A percentile compares a stretch with the other conserved stretches of the same genome.
These are phyloP conservation scores for Macrostomum cliftonense DNA, from an alignment of 2,888 invertebrate species.

Conservation along the genomic window DNA sequence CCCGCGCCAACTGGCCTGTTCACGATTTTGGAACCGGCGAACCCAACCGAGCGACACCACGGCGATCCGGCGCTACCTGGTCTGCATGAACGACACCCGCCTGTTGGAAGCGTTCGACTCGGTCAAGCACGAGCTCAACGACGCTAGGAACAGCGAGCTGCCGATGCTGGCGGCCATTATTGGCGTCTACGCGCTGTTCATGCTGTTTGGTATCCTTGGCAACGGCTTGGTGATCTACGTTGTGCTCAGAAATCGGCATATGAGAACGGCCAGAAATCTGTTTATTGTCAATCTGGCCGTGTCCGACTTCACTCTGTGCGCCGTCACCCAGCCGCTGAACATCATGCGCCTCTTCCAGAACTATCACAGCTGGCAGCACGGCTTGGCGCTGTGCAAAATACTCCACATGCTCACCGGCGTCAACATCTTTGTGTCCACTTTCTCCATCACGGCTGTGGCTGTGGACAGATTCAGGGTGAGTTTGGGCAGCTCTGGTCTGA, in stretches of 20 bases:
- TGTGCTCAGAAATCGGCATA: slow-evolving; percentile 64
- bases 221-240: slow-evolving; percentile 61
- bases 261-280: slow-evolving; percentile 74
- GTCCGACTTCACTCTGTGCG: slow-evolving; percentile 59
- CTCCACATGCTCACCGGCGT: slow-evolving; percentile 67
- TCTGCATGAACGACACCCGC: too few relatives aligned
- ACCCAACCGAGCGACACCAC: too few relatives aligned
- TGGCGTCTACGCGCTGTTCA: slow-evolving; percentile 40
- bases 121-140: too few relatives aligned
- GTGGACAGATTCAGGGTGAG: slow-evolving; percentile 31
- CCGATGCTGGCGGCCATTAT: slow-evolving; percentile 16
- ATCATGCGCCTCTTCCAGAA: slow-evolving; percentile 63
- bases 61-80: too few relatives aligned
- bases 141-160: too few relatives aligned
- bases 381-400: slow-evolving; percentile 62
- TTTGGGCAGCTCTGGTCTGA: too few relatives aligned
- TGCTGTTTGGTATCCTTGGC: slow-evolving; percentile 62
- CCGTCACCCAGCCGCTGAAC: slow-evolving; percentile 72
- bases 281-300: slow-evolving; percentile 71
- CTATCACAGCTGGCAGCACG: slow-evolving; percentile 51
- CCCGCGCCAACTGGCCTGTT: too few relatives aligned
- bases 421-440: slow-evolving; percentile 55
- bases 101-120: too few relatives aligned
- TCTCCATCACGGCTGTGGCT: slow-evolving; percentile 48
- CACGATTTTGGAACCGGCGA: too few relatives aligned